Conservation (phyloP, 2,888 invertebrate genomes). For the Latrodectus hesperus region DNA sequence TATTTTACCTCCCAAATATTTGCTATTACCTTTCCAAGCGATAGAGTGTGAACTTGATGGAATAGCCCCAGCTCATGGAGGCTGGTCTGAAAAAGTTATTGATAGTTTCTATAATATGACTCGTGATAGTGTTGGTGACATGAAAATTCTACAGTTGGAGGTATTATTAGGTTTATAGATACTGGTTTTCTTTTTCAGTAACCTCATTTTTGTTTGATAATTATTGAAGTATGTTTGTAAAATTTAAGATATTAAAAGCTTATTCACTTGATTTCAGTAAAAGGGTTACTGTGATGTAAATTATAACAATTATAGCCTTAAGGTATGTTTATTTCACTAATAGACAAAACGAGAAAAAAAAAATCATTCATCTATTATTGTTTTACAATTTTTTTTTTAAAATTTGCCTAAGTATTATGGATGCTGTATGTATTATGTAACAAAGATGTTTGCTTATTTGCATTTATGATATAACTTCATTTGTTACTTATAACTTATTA, state of each 20-base stretch:
- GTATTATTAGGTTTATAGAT: constrained; percentile 8
- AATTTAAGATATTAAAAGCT: neutral
- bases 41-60: constrained; percentile 89
- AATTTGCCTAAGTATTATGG: no score
- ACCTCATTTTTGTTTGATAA: neutral
- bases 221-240: neutral
- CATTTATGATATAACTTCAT: no score
- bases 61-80: constrained; percentile 78
- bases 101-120: constrained; percentile 34
- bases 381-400: no score
- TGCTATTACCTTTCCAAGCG: constrained; percentile 86
- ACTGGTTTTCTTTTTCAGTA: neutral
- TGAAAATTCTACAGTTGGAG: constrained; percentile 51
- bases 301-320: no score
- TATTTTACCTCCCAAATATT: constrained; percentile 84
- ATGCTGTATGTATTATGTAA: no score
- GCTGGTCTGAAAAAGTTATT: constrained; percentile 47
- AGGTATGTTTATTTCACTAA: no score
- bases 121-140: constrained; percentile 28
- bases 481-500: no score
- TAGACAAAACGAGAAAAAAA: no score
- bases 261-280: neutral
- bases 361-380: no score
- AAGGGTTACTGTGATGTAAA: neutral
- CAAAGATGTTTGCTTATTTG: no score